Evolutionary conservation across 2,113 vertebrate genomes (phyloP).

Genomic region (Mus musculus): DNA sequence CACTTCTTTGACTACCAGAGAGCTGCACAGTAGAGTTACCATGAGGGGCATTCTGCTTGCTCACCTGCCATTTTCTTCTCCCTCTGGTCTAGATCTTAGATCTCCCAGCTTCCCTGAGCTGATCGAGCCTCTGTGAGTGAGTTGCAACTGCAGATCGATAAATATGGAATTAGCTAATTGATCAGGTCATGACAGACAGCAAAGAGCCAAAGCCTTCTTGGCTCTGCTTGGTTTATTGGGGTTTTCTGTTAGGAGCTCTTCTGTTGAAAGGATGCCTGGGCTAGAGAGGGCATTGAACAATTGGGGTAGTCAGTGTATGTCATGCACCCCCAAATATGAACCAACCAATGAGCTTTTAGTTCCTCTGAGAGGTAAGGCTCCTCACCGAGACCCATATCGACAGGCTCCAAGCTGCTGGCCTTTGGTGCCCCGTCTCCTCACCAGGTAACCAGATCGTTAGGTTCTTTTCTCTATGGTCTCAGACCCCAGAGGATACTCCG

Average conservation of each 20-base stretch:
- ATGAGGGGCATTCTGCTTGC: neutral
- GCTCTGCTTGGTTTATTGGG: neutral
- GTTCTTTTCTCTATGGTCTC: neutral
- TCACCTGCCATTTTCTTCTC: neutral
- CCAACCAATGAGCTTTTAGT: neutral
- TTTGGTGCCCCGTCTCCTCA: neutral
- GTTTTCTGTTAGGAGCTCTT: neutral
- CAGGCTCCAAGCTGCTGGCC: neutral
- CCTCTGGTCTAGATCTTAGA: neutral
- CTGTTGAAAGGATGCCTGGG: neutral
- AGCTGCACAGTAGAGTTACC: neutral
- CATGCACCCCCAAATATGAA: neutral
- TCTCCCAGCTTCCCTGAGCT: neutral
- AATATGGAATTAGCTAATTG: neutral
- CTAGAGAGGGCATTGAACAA: neutral
- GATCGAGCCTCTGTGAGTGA: neutral
- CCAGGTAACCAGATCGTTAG: neutral
- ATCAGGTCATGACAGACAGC: neutral
- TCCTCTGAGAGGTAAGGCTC: neutral
- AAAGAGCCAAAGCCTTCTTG: neutral
- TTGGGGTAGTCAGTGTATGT: neutral
- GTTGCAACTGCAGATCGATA: neutral
- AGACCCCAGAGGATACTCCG: neutral
- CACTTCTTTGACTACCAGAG: neutral
- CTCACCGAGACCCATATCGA: neutral